These are phyloP conservation scores for Hypocryptadius cinnamomeus DNA, from an alignment of 2,113 vertebrate genomes.

Conservation along the genomic window DNA sequence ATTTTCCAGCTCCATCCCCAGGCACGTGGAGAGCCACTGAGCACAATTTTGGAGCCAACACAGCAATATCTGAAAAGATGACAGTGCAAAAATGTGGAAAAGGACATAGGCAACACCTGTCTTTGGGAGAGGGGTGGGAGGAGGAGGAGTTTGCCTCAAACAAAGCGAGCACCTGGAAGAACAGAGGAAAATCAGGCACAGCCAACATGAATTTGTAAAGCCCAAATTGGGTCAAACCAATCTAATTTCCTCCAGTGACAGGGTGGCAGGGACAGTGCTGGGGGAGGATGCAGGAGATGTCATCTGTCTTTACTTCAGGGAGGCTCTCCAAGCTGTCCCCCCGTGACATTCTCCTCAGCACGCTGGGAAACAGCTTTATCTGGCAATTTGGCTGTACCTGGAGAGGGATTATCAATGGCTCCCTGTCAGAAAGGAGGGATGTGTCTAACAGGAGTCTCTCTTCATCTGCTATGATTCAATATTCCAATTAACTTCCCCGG, in stretches of 20 bases:
- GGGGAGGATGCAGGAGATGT: neutral
- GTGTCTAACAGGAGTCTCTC: neutral
- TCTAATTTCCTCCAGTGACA: neutral
- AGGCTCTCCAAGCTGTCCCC: neutral
- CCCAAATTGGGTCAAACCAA: conserved; percentile 27
- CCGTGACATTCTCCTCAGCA: neutral
- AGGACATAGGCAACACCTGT: neutral
- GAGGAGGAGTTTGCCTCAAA: neutral
- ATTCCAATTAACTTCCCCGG: neutral
- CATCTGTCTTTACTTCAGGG: neutral
- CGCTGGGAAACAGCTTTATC: neutral
- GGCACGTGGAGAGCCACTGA: neutral
- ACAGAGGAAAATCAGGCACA: neutral
- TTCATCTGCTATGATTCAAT: neutral
- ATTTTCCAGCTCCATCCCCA: neutral
- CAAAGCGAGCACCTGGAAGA: neutral
- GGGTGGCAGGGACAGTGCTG: neutral
- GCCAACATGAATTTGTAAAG: neutral
- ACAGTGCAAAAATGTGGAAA: neutral
- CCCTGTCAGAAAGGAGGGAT: neutral
- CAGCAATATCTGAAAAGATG: neutral
- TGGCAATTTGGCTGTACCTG: neutral
- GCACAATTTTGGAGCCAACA: neutral
- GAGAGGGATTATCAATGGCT: neutral
- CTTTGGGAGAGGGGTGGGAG: neutral